phyloP scores from a whole-genome alignment of 2,797 vertebrate species.

The Amblyraja radiata region DNA sequence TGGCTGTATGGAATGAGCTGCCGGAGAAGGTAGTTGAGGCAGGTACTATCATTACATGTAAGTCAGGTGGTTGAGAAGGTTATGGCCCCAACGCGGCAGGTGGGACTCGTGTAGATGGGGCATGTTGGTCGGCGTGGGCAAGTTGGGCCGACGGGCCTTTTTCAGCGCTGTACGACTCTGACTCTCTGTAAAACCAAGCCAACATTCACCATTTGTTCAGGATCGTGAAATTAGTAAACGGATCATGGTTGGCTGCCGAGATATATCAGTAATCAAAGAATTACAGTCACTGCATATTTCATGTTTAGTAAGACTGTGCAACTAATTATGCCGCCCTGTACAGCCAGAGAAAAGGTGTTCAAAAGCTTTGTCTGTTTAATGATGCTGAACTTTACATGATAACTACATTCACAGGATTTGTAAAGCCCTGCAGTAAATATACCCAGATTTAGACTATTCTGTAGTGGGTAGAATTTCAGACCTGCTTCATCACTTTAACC shows the following conservation, averaged over 20 bases:
- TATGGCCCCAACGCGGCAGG: no score
- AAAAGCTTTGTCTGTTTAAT: neutral
- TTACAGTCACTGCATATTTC: neutral
- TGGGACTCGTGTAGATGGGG: no score
- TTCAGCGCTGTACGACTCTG: no score
- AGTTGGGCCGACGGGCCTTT: no score
- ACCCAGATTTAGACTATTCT: neutral
- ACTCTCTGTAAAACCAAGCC: neutral
- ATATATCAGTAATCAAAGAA: slow-evolving; percentile 14
- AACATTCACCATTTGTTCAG: neutral
- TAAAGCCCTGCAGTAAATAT: neutral
- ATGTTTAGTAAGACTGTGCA: neutral
- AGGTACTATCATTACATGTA: no score
- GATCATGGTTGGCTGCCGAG: neutral
- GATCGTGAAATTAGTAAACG: neutral
- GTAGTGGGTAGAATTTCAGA: neutral
- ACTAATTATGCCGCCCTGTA: neutral
- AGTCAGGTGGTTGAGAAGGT: no score
- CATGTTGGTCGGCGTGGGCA: no score
- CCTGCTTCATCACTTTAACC: neutral
- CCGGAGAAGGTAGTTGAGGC: no score
- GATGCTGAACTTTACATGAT: neutral
- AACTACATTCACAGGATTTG: neutral
- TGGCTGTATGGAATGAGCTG: no score
- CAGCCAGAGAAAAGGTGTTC: neutral